These are phyloP conservation scores for Eclectus roratus DNA, from an alignment of 2,113 vertebrate species.

Conservation along the genomic window DNA sequence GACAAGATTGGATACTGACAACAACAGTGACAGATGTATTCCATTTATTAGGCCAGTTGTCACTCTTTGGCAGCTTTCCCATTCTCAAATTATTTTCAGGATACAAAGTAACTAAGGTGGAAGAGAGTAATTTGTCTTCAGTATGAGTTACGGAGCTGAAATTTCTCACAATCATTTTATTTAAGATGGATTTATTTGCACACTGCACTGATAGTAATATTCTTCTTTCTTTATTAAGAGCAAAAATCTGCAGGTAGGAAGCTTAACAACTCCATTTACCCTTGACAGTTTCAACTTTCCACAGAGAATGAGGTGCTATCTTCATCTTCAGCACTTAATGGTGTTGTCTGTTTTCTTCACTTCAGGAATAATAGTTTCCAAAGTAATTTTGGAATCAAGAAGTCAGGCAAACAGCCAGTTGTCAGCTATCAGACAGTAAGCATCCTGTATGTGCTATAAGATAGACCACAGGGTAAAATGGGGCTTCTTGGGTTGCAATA, in stretches of 20 bases:
- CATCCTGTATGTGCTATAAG: neutral
- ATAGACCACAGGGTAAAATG: accelerated
- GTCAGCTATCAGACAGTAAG: neutral
- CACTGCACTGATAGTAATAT: neutral
- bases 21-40: neutral
- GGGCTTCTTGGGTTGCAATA: neutral
- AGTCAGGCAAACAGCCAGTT: neutral
- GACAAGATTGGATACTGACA: neutral
- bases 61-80: neutral
- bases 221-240: neutral
- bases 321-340: neutral
- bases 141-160: neutral
- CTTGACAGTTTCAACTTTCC: neutral
- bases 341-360: neutral
- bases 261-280: neutral
- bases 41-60: neutral
- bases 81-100: neutral
- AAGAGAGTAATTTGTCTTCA: constrained; percentile 2
- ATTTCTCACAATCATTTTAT: neutral
- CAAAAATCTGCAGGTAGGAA: neutral
- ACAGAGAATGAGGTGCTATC: neutral
- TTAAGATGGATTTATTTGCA: neutral
- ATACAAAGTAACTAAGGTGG: neutral
- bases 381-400: neutral
- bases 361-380: neutral